Base-by-base conservation (phyloP, 2,888 invertebrate genomes). In the Lycophotia porphyrea region DNA sequence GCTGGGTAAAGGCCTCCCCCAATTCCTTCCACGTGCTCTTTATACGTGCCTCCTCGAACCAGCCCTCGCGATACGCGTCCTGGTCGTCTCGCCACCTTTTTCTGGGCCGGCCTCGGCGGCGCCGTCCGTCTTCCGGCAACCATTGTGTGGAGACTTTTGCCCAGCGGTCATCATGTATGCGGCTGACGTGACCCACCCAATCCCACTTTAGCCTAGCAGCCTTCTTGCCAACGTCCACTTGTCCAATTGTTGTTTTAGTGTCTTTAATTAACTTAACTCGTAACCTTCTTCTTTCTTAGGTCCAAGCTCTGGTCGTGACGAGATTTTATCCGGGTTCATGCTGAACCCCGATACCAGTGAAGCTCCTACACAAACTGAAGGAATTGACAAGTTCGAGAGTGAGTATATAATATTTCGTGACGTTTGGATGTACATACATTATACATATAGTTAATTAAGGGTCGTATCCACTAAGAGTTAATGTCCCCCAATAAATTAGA, bases 351-450 rank as follows among this genome's bases (percentile, higher is more conserved):
- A 7, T 4, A 18, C 13, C 18, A 21, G 36, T n/a, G 74, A 76
- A 24, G 21, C 42, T 8, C 9, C n/a, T 4, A 77, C 75, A 18
- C 75, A 75, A 77, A 75, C 75, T n/a, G 75, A 75, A 31, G 78
- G 0, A 65, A 31, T 77, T 5, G 36, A 52, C 34, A 52, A 36
- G 34, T 52, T 52, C 27, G 77, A 65, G 2, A 27, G 75, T 75
- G 21, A 71, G 70, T 63, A 63, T 1, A 63, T 0, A 63, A 15
- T 63, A n/a, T 24, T 31, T 58, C 24, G 4, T 24, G 24, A 34
- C 60, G 0, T 61, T 27, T 55, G 55, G 7, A 27, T 27, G 15
- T 55, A 55, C 7, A 15, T 55, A 55, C 7, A 15, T 27, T 55
- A 55, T 15, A 27, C 9, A 24, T 49, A 9, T 27, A 27, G 11